A percentile compares a stretch with the other conserved stretches of the same genome.
These are phyloP conservation scores for Drosophila robusta DNA, from an alignment of 2,888 invertebrate genomes.

Conservation along the genomic window DNA sequence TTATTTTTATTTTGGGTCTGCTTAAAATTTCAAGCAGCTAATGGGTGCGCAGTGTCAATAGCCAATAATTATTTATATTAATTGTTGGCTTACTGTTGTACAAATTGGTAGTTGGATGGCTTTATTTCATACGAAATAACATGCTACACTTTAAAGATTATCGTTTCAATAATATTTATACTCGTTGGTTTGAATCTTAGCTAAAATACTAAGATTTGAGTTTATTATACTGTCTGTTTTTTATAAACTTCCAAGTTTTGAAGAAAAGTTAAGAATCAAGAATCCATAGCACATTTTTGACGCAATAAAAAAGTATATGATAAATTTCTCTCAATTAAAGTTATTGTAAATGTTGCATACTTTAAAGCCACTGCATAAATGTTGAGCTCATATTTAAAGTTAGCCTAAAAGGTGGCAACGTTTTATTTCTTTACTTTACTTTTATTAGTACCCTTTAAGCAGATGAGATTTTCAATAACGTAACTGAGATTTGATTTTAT, in stretches of 20 bases:
- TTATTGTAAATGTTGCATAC: slow-evolving; percentile 18
- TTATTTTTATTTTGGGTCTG: background rate
- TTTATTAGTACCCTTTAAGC: background rate
- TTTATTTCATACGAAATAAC: background rate
- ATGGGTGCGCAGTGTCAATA: slow-evolving; percentile 16
- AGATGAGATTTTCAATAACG: too few species aligned
- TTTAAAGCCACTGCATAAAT: background rate
- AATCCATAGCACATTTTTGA: too few species aligned
- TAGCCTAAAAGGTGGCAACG: slow-evolving; percentile 24
- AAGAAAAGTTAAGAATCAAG: too few species aligned
- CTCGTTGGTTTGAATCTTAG: too few species aligned
- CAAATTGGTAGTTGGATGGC: background rate
- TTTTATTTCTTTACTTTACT: background rate
- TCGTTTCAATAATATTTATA: background rate
- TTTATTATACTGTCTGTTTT: too few species aligned
- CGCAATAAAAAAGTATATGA: too few species aligned
- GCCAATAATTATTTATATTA: slow-evolving; percentile 33
- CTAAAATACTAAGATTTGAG: too few species aligned
- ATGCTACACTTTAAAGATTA: background rate
- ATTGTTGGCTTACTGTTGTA: slow-evolving; percentile 5
- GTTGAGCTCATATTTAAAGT: rapidly evolving
- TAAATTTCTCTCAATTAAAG: too few species aligned
- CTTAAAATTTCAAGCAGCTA: slow-evolving; percentile 2
- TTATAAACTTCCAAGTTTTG: too few species aligned
- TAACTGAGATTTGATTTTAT: too few species aligned